Evolutionary conservation across 2,888 invertebrate genomes (phyloP).

Genomic region (Liopterus haemorrhoidalis): DNA sequence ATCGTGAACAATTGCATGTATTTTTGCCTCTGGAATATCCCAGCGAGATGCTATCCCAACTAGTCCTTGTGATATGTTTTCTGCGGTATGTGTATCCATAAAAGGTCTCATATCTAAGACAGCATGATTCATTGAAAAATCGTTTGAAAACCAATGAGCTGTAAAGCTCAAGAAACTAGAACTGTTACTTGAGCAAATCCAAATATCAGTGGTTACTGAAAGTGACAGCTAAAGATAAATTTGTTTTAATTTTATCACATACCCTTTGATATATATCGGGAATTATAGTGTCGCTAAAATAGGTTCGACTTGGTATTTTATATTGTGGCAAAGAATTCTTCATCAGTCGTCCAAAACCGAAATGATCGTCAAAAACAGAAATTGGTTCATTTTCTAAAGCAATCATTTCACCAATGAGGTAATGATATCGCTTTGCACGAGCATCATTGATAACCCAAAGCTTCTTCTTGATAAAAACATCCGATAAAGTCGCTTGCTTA

Average conservation of each 20-base stretch:
- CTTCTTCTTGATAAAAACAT: conserved; percentile 29
- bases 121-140: conserved; percentile 5
- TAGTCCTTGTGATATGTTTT: conserved; percentile 35
- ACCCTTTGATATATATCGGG: conserved; percentile 27
- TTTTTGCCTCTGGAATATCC: conserved; percentile 33
- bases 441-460: conserved; percentile 33
- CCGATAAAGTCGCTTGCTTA: conserved; percentile 23
- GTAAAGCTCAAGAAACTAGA: conserved; percentile 15
- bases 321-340: conserved; percentile 31
- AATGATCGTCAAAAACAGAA: conserved; percentile 34
- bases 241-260: conserved; percentile 28
- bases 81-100: conserved; percentile 22
- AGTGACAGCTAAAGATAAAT: conserved; percentile 29
- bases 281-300: conserved; percentile 20
- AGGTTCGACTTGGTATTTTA: conserved; percentile 29
- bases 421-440: conserved; percentile 35
- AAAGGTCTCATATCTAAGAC: conserved; percentile 26
- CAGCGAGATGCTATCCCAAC: conserved; percentile 30
- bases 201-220: conserved; percentile 33
- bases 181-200: conserved; percentile 30
- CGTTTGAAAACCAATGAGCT: conserved; percentile 12
- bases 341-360: conserved; percentile 34
- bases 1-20: conserved; percentile 31
- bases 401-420: conserved; percentile 39
- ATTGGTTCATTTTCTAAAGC: conserved; percentile 37